These are phyloP conservation scores for Leucoraja erinaceus DNA, from an alignment of 2,113 vertebrate species.

Conservation along the genomic window DNA sequence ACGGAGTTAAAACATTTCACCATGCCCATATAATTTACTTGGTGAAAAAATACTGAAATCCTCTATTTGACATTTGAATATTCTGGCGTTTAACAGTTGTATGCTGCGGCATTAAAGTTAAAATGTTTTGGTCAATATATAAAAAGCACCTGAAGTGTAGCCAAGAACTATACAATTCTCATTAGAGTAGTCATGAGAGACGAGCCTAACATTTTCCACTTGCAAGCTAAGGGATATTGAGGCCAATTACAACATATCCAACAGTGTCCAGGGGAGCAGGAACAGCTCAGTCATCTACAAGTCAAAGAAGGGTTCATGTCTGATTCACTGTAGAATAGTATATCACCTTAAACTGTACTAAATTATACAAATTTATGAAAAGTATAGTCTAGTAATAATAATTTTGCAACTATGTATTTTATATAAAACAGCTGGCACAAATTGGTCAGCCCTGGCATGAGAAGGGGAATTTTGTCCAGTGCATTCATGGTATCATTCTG, in stretches of 20 bases:
- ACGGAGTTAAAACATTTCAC: neutral
- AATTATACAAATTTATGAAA: slow-evolving; percentile 6
- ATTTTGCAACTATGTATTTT: neutral
- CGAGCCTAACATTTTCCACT: neutral
- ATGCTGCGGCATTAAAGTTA: neutral
- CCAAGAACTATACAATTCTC: neutral
- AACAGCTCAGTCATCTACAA: neutral
- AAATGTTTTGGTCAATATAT: neutral
- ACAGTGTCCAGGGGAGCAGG: neutral
- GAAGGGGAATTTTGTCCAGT: neutral
- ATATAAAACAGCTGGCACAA: neutral
- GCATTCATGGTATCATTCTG: neutral
- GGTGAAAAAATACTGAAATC: neutral
- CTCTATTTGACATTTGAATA: neutral
- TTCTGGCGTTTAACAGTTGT: neutral
- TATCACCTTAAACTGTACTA: neutral
- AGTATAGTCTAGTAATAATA: neutral
- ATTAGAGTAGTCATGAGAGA: neutral
- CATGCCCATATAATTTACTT: neutral
- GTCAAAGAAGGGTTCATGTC: neutral
- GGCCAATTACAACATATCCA: neutral
- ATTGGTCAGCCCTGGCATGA: neutral
- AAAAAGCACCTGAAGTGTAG: neutral
- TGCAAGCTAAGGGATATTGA: neutral
- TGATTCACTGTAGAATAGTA: neutral